Evolutionary conservation across 2,888 invertebrate species (phyloP).

Genomic region (Pseudanteris insignis): DNA sequence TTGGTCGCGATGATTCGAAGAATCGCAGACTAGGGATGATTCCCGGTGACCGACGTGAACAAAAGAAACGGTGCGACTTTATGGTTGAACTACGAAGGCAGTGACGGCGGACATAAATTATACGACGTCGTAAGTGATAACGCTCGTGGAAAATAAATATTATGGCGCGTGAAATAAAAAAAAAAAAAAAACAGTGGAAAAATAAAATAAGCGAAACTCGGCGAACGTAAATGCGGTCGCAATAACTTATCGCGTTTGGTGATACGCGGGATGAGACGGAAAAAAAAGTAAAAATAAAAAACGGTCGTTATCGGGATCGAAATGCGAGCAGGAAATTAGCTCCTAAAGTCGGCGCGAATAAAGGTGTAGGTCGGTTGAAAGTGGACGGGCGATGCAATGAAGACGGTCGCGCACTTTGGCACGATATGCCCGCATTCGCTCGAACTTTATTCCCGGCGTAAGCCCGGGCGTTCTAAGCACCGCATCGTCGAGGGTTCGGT

Average conservation of each 20-base stretch:
- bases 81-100: slow-evolving; percentile 40
- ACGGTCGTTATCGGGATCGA: slow-evolving; percentile 60
- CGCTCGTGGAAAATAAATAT: slow-evolving; percentile 61
- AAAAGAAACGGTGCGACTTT: slow-evolving; percentile 41
- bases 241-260: slow-evolving; percentile 58
- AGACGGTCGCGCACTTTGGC: slow-evolving; percentile 42
- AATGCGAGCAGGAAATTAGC: slow-evolving; percentile 65
- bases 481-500: slow-evolving; percentile 48
- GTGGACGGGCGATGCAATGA: slow-evolving; percentile 34
- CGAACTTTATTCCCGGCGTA: slow-evolving; percentile 61
- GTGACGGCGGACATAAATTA: slow-evolving; percentile 44
- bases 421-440: slow-evolving; percentile 46
- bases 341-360: slow-evolving; percentile 55
- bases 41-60: slow-evolving; percentile 18
- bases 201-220: slow-evolving; percentile 9
- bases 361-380: too few species aligned
- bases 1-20: too few species aligned
- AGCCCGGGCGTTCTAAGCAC: slow-evolving; percentile 51
- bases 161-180: slow-evolving; percentile 59
- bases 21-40: slow-evolving; percentile 9
- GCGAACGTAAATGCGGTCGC: slow-evolving; percentile 46
- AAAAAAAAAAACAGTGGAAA: slow-evolving; percentile 26
- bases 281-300: slow-evolving; percentile 51
- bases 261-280: slow-evolving; percentile 31
- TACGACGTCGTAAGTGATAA: slow-evolving; percentile 57